These are phyloP conservation scores for Urocynchramus pylzowi DNA, from an alignment of 2,113 vertebrate genomes.

Conservation along the genomic window DNA sequence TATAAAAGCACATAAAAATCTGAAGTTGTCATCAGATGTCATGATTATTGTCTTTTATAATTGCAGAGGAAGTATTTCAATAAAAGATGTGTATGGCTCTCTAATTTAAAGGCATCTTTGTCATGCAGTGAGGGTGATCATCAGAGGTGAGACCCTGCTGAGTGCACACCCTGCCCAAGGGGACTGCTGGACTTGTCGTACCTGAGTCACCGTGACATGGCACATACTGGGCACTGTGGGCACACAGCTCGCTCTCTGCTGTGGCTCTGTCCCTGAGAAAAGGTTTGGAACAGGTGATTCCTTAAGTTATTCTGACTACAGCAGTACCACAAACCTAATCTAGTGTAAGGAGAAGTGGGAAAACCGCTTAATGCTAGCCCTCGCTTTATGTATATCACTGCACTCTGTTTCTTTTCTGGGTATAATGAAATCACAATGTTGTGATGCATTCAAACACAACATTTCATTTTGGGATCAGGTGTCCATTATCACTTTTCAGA, in stretches of 20 bases:
- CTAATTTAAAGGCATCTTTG: neutral
- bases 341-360: neutral
- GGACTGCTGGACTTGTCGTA: neutral
- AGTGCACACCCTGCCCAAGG: neutral
- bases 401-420: neutral
- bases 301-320: neutral
- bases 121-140: neutral
- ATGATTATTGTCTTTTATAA: neutral
- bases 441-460: neutral
- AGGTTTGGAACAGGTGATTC: neutral
- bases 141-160: neutral
- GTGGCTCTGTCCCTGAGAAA: neutral
- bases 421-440: neutral
- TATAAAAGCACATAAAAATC: neutral
- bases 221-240: neutral
- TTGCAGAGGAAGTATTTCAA: neutral
- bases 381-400: neutral
- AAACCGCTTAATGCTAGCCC: neutral
- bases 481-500: neutral
- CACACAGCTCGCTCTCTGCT: neutral
- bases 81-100: neutral
- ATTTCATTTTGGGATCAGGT: neutral
- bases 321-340: neutral
- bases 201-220: rapidly evolving
- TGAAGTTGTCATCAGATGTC: neutral